Percentiles rank a stretch among this genome's conserved stretches.
Evolutionary conservation across 1,140 invertebrate genomes (phyloP).

Genomic region (Nasonia giraulti): DNA sequence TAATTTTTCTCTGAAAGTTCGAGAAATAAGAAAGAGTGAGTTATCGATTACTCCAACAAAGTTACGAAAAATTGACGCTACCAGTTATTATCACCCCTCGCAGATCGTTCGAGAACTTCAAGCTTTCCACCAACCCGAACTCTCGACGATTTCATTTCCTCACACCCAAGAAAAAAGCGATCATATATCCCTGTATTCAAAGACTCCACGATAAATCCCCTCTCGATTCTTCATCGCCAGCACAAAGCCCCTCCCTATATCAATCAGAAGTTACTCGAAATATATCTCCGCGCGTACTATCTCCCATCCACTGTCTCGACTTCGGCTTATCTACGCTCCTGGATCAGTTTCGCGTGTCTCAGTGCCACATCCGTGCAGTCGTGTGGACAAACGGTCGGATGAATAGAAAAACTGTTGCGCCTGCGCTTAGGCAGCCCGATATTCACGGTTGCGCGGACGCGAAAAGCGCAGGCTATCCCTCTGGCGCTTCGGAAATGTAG

Average conservation of each 20-base stretch:
- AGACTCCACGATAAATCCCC: not conserved
- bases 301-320: not conserved
- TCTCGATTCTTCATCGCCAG: not conserved
- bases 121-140: no score
- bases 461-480: not conserved
- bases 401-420: not conserved
- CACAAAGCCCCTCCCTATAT: not conserved
- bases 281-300: not conserved
- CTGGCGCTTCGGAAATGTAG: not conserved
- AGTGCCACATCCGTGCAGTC: not conserved
- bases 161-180: no score
- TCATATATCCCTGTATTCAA: not conserved
- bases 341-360: not conserved
- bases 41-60: no score
- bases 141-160: no score
- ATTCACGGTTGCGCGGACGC: not conserved
- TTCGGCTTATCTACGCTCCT: no score
- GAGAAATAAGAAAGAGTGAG: no score
- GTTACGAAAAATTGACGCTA: no score
- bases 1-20: no score
- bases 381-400: not conserved
- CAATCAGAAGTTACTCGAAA: not conserved
- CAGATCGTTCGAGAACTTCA: no score
- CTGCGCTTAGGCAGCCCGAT: not conserved
- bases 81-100: no score